A percentile compares a stretch with the other conserved stretches of the same genome.
Conservation (phyloP, 2,888 invertebrate genomes). For the Girardia tigrina region DNA sequence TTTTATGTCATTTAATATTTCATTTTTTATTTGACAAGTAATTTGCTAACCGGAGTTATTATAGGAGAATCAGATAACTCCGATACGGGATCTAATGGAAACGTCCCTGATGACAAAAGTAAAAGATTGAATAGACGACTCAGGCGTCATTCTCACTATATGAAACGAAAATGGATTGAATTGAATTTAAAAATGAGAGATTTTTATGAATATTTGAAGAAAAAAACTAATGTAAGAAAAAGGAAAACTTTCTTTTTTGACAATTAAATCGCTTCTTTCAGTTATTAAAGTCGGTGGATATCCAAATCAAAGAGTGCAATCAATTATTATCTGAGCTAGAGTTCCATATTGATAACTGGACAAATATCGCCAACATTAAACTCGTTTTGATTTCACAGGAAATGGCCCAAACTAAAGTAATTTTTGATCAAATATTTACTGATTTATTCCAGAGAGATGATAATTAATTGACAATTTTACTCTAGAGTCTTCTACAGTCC, state of each 20-base stretch:
- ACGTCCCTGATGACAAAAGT: slow-evolving; percentile 39
- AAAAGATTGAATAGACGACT: slow-evolving; percentile 80
- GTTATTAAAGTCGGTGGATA: not conserved
- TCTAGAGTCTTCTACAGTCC: slow-evolving; percentile 1
- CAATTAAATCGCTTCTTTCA: not conserved
- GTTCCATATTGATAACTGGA: slow-evolving; percentile 10
- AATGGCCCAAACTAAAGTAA: not conserved
- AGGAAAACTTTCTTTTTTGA: not conserved
- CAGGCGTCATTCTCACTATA: slow-evolving; percentile 75
- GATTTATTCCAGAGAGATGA: not conserved
- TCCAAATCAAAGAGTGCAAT: slow-evolving; percentile 3
- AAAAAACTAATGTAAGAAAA: not conserved
- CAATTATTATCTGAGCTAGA: not conserved
- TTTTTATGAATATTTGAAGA: slow-evolving; percentile 31
- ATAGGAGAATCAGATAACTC: slow-evolving; percentile 33
- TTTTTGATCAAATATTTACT: not conserved
- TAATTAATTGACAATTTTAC: not conserved
- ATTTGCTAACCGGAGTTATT: not conserved
- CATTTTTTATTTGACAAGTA: too few species aligned
- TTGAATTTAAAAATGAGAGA: slow-evolving; percentile 55
- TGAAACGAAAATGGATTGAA: slow-evolving; percentile 85
- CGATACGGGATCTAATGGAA: slow-evolving; percentile 13
- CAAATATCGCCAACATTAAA: not conserved
- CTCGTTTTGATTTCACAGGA: not conserved
- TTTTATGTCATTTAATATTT: too few species aligned